Evolutionary conservation across 2,888 invertebrate genomes (phyloP).

Genomic region (Caenorhabditis drosophilae): DNA sequence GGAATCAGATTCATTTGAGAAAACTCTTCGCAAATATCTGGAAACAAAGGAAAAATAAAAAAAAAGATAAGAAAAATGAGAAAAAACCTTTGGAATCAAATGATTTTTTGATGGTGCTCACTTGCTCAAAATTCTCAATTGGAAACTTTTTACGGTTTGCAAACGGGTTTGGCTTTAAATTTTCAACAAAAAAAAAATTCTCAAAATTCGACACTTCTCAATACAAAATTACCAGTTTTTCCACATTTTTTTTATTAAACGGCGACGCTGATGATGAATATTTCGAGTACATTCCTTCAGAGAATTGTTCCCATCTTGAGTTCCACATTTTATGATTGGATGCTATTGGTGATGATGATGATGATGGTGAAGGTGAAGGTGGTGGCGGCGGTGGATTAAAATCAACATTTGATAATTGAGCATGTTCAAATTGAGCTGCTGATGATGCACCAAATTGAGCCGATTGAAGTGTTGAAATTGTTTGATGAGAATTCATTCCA

Average conservation of each 20-base stretch:
- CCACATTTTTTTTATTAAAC: too few relatives aligned
- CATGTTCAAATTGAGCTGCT: too few relatives aligned
- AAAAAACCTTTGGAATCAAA: background rate
- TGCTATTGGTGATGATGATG: constrained; percentile 6
- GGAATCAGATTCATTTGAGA: background rate
- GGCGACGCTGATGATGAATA: too few relatives aligned
- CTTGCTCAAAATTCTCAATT: constrained; percentile 4
- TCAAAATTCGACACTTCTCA: too few relatives aligned
- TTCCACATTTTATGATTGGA: constrained; percentile 16
- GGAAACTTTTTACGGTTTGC: constrained; percentile 23
- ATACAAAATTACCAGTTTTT: too few relatives aligned
- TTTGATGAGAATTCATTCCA: too few relatives aligned
- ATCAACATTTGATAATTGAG: too few relatives aligned
- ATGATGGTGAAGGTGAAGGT: background rate
- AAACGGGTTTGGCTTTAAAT: constrained; percentile 23
- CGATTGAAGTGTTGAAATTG: background rate
- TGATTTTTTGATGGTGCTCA: background rate
- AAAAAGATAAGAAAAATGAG: constrained; percentile 8
- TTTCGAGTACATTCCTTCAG: background rate
- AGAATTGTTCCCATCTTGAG: constrained; percentile 15
- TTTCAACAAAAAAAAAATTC: too few relatives aligned
- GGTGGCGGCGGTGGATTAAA: background rate
- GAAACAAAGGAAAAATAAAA: constrained; percentile 3
- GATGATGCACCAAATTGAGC: background rate
- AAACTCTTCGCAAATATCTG: constrained; percentile 7